phyloP scores from a whole-genome alignment of 2,797 vertebrate genomes.

The Typhlichthys eigenmanni region DNA sequence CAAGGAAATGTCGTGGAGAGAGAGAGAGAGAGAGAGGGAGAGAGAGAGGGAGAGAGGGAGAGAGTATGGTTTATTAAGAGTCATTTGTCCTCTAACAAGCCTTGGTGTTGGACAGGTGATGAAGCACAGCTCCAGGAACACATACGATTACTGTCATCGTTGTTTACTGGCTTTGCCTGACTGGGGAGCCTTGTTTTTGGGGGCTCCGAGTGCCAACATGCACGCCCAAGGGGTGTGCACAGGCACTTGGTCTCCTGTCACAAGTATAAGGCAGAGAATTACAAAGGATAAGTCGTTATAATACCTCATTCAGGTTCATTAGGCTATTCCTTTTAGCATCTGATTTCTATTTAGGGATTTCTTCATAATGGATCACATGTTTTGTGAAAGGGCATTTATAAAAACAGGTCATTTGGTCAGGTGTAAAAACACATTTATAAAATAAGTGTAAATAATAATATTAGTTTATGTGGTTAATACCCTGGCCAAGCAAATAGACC shows the following conservation, averaged over 20 bases:
- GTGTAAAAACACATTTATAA: too few species aligned
- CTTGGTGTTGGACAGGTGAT: slow-evolving; percentile 75
- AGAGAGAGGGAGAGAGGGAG: slow-evolving; percentile 61
- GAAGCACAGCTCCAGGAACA: slow-evolving; percentile 76
- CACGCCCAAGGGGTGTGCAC: slow-evolving; percentile 7
- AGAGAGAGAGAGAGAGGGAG: slow-evolving; percentile 28
- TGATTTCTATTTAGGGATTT: too few species aligned
- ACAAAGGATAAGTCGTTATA: too few species aligned
- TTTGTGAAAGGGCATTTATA: too few species aligned
- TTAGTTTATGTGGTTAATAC: too few species aligned
- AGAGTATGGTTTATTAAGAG: slow-evolving; percentile 77
- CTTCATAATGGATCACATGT: too few species aligned
- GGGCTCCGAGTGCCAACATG: slow-evolving; percentile 35
- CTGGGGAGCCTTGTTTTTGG: slow-evolving; percentile 63
- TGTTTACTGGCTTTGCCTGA: slow-evolving; percentile 67
- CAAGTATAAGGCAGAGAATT: neutral
- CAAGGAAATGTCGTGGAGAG: slow-evolving; percentile 45
- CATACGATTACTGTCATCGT: slow-evolving; percentile 77
- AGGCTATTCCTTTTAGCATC: too few species aligned
- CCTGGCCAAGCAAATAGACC: too few species aligned
- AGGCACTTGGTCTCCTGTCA: neutral
- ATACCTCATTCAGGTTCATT: too few species aligned
- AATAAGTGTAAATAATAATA: too few species aligned
- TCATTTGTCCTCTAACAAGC: slow-evolving; percentile 82
- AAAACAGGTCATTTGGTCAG: too few species aligned